A percentile compares a stretch with the other conserved stretches of the same genome.
Evolutionary conservation across 2,888 invertebrate species (phyloP).

Genomic region (Andrena chrysosceles): DNA sequence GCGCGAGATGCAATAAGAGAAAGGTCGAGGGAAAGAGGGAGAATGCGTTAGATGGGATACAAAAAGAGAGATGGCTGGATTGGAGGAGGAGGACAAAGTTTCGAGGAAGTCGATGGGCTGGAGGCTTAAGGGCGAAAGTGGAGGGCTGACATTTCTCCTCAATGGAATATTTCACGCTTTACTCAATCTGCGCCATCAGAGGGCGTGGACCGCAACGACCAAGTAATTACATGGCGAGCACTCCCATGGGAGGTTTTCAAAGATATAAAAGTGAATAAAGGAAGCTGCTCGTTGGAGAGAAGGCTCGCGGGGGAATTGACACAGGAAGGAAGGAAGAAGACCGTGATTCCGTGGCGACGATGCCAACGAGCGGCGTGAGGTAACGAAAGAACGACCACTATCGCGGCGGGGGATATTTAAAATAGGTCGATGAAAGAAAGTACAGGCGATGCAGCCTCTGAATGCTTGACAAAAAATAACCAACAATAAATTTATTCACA

Average conservation of each 20-base stretch:
- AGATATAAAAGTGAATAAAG: constrained; percentile 58
- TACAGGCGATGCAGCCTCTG: too few species aligned
- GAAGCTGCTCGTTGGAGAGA: constrained; percentile 44
- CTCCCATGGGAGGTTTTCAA: constrained; percentile 50
- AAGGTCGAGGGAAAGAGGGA: background rate
- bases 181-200: constrained; percentile 36
- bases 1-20: constrained; percentile 18
- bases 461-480: background rate
- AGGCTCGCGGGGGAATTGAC: constrained; percentile 33
- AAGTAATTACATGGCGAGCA: constrained; percentile 60
- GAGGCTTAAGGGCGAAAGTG: background rate
- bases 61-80: background rate
- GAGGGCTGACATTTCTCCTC: constrained; percentile 39
- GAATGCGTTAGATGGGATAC: constrained; percentile 8
- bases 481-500: too few species aligned
- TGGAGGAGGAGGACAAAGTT: constrained; percentile 30
- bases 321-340: background rate
- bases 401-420: background rate
- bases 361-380: background rate
- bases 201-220: constrained; percentile 30
- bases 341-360: background rate
- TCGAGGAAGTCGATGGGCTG: background rate
- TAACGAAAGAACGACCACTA: constrained; percentile 2
- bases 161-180: constrained; percentile 50
- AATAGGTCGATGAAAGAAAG: background rate